Conservation (phyloP, 2,113 vertebrate genomes). For the Xenus cinereus region DNA sequence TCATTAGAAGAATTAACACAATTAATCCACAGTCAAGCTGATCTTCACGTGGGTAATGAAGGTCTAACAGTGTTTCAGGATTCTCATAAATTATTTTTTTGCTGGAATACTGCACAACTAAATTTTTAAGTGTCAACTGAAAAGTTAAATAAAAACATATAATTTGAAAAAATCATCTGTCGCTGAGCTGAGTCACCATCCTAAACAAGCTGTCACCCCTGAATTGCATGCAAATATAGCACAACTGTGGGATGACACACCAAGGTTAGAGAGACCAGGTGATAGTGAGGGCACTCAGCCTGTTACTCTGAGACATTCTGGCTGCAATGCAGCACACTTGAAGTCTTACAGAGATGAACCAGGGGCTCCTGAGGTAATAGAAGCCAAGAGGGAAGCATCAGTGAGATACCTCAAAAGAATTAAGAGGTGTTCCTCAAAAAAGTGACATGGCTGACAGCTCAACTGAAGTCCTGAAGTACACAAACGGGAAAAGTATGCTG, state of each 20-base stretch:
- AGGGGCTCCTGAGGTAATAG: neutral
- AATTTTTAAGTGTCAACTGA: neutral
- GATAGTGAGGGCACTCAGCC: neutral
- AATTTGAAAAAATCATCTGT: neutral
- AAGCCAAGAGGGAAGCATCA: neutral
- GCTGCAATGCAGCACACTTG: neutral
- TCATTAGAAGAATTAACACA: neutral
- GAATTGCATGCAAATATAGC: neutral
- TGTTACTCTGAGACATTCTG: neutral
- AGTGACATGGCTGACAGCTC: neutral
- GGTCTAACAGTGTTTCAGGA: neutral
- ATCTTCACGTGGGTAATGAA: neutral
- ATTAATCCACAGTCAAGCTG: neutral
- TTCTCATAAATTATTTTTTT: neutral
- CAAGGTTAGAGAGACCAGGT: neutral
- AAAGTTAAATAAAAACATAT: neutral
- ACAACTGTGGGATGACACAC: neutral
- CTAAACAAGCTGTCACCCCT: neutral
- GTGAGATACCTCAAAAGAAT: neutral
- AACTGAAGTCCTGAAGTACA: neutral
- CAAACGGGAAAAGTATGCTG: neutral
- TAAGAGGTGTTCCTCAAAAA: neutral
- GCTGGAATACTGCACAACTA: neutral
- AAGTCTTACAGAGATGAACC: neutral
- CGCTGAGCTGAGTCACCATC: neutral